Conservation (phyloP, 2,797 vertebrate species). For the Bryconaethiops microstoma region DNA sequence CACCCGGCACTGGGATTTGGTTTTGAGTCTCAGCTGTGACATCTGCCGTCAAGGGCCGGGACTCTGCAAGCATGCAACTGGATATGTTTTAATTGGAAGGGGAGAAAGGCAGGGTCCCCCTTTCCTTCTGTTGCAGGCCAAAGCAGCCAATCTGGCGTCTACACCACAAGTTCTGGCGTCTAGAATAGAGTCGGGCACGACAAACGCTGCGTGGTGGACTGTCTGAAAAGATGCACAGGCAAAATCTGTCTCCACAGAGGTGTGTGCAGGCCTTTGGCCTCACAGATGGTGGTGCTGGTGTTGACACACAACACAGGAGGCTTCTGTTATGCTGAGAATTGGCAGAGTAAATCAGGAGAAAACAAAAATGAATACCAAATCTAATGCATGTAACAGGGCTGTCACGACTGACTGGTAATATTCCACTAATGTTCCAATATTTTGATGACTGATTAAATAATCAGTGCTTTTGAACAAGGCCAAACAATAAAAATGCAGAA, state of each 20-base stretch:
- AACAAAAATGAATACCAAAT: background rate
- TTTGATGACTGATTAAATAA: too few species aligned
- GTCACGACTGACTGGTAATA: background rate
- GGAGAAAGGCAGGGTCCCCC: background rate
- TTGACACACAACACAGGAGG: background rate
- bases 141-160: slow-evolving; percentile 11
- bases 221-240: slow-evolving; percentile 7
- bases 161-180: slow-evolving; percentile 8
- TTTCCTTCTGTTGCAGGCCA: slow-evolving; percentile 24
- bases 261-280: background rate
- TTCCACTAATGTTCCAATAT: too few species aligned
- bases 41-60: slow-evolving; percentile 19
- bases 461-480: too few species aligned
- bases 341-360: background rate
- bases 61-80: slow-evolving; percentile 12
- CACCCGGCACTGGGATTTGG: background rate
- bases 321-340: background rate
- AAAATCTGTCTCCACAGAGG: slow-evolving; percentile 18
- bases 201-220: background rate
- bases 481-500: too few species aligned
- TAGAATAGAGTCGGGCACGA: background rate
- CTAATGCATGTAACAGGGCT: background rate
- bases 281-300: slow-evolving; percentile 10
- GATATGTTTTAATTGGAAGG: slow-evolving; percentile 29
- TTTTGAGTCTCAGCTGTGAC: slow-evolving; percentile 32